Base-by-base conservation (phyloP, 2,113 vertebrate genomes). In the Oncorhynchus masou region DNA sequence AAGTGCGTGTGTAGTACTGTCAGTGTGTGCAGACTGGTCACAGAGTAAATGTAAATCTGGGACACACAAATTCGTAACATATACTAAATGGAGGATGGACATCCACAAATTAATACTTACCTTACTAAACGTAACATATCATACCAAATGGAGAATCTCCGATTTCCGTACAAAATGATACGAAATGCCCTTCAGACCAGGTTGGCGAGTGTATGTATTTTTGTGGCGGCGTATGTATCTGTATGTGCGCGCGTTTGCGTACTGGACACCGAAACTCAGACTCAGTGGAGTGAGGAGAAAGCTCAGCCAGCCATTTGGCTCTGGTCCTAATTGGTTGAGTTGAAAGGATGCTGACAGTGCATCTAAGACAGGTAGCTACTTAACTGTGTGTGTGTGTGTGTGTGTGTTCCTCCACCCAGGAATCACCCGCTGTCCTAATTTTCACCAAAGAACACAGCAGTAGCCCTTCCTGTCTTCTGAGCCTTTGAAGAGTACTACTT, bases 401-500 rank as follows among this genome's bases (percentile, higher is more conserved):
- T 62, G 66, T 68, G 31, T 39, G 57, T 22, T 85, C 72, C 80
- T 82, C 85, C 83, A 80, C 65, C 13, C 75, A 86, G 78, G 84
- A 83, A 83, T 86, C 83, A 80, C 75, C 80, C 16, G 6, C 77
- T 76, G 73, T 62, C 22, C 72, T 79, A 54, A 22, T 83, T 84
- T 85, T 69, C 64, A 84, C 74, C 59, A 72, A 24, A 65, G 74
- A 80, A 34, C 67, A 68, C 73, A 69, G 72, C 39, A 64, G 12
- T 16, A 54, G 51, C 51, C 51, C 16, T 54, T 19, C 16, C 51
- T 54, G 4, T 29, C 70, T 31, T 29, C 74, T 79, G 75, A 78
- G 74, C 73, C 24, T 82, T 83, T 86, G 84, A 88, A 77, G 57
- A 72, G 75, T 73, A 75, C 76, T 71, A 80, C 74, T 54, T 51